These are phyloP conservation scores for Scaptomyza reducta DNA, from an alignment of 2,888 invertebrate species.

Conservation along the genomic window DNA sequence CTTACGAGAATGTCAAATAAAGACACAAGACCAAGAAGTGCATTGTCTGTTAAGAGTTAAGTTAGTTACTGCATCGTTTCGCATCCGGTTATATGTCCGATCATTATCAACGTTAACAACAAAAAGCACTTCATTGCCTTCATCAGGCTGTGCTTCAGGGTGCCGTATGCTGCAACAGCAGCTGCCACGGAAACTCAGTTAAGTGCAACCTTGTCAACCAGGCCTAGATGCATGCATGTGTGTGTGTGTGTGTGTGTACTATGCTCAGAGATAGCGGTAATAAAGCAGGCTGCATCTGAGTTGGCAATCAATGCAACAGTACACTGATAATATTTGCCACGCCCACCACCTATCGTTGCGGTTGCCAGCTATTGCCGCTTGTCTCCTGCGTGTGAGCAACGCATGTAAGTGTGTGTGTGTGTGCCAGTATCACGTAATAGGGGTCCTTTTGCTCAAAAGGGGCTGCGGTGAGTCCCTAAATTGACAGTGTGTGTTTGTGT, in stretches of 20 bases:
- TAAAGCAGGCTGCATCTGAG: conserved; percentile 16
- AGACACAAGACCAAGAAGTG: conserved; percentile 24
- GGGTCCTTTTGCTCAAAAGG: conserved; percentile 31
- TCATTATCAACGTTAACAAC: conserved; percentile 75
- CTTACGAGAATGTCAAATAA: conserved; percentile 55
- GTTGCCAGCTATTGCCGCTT: conserved; percentile 13
- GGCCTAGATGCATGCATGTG: conserved; percentile 5
- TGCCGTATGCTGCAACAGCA: conserved; percentile 6
- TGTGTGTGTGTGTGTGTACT: not conserved
- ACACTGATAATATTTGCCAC: conserved; percentile 66
- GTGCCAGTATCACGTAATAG: conserved; percentile 23
- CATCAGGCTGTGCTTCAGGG: conserved; percentile 58
- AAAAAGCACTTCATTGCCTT: conserved; percentile 74
- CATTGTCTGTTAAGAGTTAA: conserved; percentile 16
- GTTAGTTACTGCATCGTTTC: conserved; percentile 7
- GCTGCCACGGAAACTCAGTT: conserved; percentile 16
- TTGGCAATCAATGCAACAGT: conserved; percentile 59
- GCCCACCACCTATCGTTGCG: conserved; percentile 29
- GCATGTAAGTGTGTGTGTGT: conserved; percentile 3
- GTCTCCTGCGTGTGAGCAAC: conserved; percentile 19
- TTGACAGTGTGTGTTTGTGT: not conserved
- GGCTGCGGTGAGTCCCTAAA: conserved; percentile 21
- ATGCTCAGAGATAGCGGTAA: conserved; percentile 23
- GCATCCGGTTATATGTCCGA: conserved; percentile 47
- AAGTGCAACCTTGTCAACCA: conserved; percentile 6